Base-by-base conservation (phyloP, 2,113 vertebrate species). In the Balaeniceps rex region DNA sequence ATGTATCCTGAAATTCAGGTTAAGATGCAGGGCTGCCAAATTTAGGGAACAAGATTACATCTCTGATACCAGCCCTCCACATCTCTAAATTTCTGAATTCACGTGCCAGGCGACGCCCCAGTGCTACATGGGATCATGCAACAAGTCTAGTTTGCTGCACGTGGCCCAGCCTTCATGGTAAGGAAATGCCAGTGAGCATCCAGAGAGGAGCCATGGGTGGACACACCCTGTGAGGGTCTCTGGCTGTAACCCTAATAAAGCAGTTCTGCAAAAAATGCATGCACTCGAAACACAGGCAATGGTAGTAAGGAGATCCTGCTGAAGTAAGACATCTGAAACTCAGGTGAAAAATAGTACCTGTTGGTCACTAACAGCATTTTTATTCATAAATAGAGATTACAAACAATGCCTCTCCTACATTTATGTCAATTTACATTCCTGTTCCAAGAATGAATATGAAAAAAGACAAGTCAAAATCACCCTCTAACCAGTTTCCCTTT, bases 161-260 rank as follows among this genome's bases (percentile, higher is more conserved):
- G 2, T 0, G 1, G 55, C 22, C 24, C 46, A 78, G 36, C 18
- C 51, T 33, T 29, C 1, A 0, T 0, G 9, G 18, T 10, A 78
- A 71, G 61, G 23, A 93, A 75, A 78, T 5, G 8, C 12, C 51
- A 78, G 47, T 1, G 14, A 78, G 42, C 9, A 22, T 22, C 19
- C 29, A 38, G n/a, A 83, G 46, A 61, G 31, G 8, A 74, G 19
- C 22, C 51, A 14, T 4, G 36, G 34, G 55, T 2, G 11, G n/a
- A 68, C 23, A 51, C 29, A 61, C 8, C 5, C 47, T 64, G 5
- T 18, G 38, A 87, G 57, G 7, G 22, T 38, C 64, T 42, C 65
- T n/a, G 25, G 13, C 66, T 79, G 24, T 8, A 63, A 42, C 19
- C 33, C 9, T 31, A 23, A 44, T 12, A 33, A 10, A 38, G 40